A percentile compares a stretch with the other conserved stretches of the same genome.
Evolutionary conservation across 2,113 vertebrate species (phyloP).

Genomic region (Alethe diademata): DNA sequence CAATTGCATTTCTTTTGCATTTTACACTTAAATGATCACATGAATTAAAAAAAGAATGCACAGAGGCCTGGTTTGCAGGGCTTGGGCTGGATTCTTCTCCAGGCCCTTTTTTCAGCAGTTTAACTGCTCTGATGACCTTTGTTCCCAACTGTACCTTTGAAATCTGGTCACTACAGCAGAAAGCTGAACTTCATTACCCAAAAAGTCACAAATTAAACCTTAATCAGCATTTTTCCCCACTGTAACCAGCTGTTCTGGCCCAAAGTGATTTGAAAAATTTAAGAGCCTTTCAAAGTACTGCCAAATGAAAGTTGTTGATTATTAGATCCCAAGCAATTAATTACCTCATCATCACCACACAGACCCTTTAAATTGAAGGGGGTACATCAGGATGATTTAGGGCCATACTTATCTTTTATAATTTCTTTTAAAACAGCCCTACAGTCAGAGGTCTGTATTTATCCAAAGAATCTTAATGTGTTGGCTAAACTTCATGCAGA

Average conservation of each 20-base stretch:
- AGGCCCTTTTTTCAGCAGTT: background rate
- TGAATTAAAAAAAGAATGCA: background rate
- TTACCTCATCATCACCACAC: background rate
- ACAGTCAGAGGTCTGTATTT: background rate
- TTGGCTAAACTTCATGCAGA: background rate
- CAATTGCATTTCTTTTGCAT: background rate
- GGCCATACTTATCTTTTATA: background rate
- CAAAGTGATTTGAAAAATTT: background rate
- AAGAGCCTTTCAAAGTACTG: background rate
- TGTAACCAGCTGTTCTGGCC: background rate
- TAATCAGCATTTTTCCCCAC: background rate
- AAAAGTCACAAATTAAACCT: background rate
- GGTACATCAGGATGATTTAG: background rate
- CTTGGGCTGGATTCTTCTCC: background rate
- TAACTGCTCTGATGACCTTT: background rate
- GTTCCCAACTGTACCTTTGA: background rate
- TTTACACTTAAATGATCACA: background rate
- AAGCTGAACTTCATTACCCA: background rate
- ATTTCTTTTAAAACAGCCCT: slow-evolving; percentile 2
- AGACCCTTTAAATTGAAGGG: background rate
- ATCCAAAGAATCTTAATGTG: background rate
- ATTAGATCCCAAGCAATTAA: background rate
- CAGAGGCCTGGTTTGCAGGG: background rate
- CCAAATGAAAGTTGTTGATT: background rate
- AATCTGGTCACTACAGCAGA: background rate